Evolutionary conservation across 1,140 invertebrate genomes (phyloP), one percentile per base, ranked within the genome.

Genomic region (Sinonovacula constricta): DNA sequence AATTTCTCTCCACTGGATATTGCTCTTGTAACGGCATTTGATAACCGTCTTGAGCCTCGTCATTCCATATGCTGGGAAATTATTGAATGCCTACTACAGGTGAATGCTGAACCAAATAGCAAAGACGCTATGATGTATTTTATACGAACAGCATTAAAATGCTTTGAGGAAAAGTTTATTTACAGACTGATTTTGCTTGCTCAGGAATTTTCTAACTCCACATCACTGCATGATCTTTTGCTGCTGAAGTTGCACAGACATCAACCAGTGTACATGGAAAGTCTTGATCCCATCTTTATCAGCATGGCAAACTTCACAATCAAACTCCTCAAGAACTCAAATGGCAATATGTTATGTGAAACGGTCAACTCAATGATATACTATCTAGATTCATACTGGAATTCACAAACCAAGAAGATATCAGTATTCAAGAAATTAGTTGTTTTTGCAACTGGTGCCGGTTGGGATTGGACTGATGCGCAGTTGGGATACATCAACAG

Each of bases 61-160:
- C 81, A 83, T 24, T 67, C 75, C 22, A 71, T 79, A 26, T 85
- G 83, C 56, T 86, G 85, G 85, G 71, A 85, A 70, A 85, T 86
- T 24, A 68, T 85, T 2, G 56, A 79, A 31, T 62, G 80, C n/a
- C 67, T 86, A 12, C 63, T 86, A 34, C 76, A 82, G 68, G 66
- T 78, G 14, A 76, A 66, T 54, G 83, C 82, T 12, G 82, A 85
- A 36, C 83, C 85, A 12, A 66, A 79, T 18, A 81, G 80, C 56
- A 81, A 79, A 49, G 80, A 83, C 57, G 85, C 85, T 36, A 86
- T 86, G 83, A 76, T 85, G 72, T 86, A 85, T 69, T 77, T 86
- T 14, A 71, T 86, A 22, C 49, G 83, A 57, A 84, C 85, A 63
- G 83, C 85, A 24, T 71, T 86, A 14, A 85, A 86, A 65, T 62